Conservation (phyloP, 2,888 invertebrate species). For the Orchestes rusci region DNA sequence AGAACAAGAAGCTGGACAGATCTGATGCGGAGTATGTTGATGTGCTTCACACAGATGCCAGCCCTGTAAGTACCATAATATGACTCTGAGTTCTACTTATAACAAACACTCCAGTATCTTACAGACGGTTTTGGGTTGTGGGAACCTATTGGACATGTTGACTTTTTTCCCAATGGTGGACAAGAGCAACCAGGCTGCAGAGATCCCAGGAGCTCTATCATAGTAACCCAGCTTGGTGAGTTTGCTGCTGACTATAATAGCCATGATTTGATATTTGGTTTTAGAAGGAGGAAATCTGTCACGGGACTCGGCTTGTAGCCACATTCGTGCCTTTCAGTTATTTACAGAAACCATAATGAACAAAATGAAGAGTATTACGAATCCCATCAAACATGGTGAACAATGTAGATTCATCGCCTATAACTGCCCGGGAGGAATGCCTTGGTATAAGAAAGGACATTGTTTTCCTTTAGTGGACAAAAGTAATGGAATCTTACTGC, state of each 20-base stretch:
- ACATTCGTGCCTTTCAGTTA: conserved; percentile 49
- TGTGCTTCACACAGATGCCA: conserved; percentile 61
- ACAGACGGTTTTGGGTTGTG: conserved; percentile 55
- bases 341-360: conserved; percentile 48
- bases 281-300: conserved; percentile 31
- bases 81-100: no score
- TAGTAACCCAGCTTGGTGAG: conserved; percentile 50
- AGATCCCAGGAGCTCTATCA: conserved; percentile 50
- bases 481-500: conserved; percentile 31
- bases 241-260: neutral
- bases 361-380: conserved; percentile 30
- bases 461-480: conserved; percentile 47
- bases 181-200: conserved; percentile 54
- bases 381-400: conserved; percentile 22
- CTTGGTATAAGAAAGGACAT: conserved; percentile 46
- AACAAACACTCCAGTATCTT: conserved; percentile 38
- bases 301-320: conserved; percentile 51
- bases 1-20: conserved; percentile 51
- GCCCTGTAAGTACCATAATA: conserved; percentile 36
- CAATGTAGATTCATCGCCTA: conserved; percentile 46
- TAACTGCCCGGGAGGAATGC: conserved; percentile 48
- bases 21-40: conserved; percentile 60
- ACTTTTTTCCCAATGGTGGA: conserved; percentile 56
- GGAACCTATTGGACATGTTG: conserved; percentile 53
- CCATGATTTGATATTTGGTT: no score